Conservation (phyloP, 2,888 invertebrate species). For the Hirtodrosophila duncani region DNA sequence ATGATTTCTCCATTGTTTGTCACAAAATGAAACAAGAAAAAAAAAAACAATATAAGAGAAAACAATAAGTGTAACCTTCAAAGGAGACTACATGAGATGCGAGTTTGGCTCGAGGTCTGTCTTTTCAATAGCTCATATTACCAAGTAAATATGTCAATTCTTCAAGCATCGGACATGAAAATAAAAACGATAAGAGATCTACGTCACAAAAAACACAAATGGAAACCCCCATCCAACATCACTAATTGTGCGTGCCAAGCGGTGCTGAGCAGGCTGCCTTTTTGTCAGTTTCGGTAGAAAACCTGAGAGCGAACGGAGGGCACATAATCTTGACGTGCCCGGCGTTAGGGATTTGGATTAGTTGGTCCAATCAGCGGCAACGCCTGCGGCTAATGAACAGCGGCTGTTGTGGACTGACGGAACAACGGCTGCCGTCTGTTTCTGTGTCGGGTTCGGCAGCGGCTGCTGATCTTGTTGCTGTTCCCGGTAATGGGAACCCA, state of each 20-base stretch:
- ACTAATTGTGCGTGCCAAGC: constrained; percentile 52
- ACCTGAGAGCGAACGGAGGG: constrained; percentile 39
- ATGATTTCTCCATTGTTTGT: constrained; percentile 66
- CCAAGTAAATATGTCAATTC: constrained; percentile 69
- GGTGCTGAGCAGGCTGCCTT: constrained; percentile 36
- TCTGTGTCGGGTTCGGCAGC: too few relatives aligned
- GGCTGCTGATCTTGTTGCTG: constrained; percentile 23
- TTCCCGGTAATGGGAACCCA: constrained; percentile 44
- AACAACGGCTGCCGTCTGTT: too few relatives aligned
- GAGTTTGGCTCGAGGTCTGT: constrained; percentile 24
- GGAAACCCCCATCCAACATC: constrained; percentile 12
- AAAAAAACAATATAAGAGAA: too few relatives aligned
- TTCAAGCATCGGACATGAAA: too few relatives aligned
- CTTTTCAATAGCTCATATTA: constrained; percentile 59
- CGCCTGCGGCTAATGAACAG: constrained; percentile 71
- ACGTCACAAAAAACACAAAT: constrained; percentile 32
- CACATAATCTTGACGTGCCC: constrained; percentile 57
- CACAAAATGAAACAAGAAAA: too few relatives aligned
- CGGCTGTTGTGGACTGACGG: constrained; percentile 29
- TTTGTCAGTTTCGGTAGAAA: constrained; percentile 48
- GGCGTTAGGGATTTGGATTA: constrained; percentile 48
- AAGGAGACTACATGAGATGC: constrained; percentile 11
- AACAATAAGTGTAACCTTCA: constrained; percentile 54
- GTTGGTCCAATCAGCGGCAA: constrained; percentile 72
- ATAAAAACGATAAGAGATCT: constrained; percentile 65